Evolutionary conservation across 2,113 vertebrate species (phyloP).

Genomic region (Zosterops japonicus): DNA sequence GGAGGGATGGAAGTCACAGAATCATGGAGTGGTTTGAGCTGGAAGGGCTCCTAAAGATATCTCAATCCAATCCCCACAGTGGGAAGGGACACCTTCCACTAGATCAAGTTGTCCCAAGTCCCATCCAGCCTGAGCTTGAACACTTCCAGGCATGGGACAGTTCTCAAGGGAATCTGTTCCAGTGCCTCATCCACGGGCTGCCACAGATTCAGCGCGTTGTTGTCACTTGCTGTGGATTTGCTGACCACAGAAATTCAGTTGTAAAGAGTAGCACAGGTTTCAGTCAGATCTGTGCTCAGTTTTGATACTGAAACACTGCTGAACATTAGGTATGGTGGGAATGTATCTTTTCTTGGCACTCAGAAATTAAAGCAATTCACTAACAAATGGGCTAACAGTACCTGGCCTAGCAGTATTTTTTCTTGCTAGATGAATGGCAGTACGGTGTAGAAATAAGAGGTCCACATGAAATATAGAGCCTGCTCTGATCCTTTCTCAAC

Average conservation of each 20-base stretch:
- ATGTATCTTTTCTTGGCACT: neutral
- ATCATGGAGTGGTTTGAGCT: neutral
- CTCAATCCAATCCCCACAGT: neutral
- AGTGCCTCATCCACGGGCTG: neutral
- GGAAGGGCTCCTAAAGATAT: neutral
- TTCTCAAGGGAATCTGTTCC: neutral
- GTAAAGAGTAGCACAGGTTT: neutral
- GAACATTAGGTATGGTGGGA: neutral
- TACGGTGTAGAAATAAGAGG: neutral
- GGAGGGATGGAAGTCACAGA: neutral
- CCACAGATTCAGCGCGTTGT: too few species aligned
- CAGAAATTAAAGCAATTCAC: neutral
- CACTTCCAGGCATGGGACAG: neutral
- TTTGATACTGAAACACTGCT: neutral
- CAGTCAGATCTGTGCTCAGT: neutral
- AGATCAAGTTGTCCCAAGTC: neutral
- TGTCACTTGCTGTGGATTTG: neutral
- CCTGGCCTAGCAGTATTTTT: neutral
- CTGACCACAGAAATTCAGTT: neutral
- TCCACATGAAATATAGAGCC: neutral
- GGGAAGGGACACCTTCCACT: neutral
- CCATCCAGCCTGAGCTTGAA: neutral
- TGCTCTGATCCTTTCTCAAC: neutral
- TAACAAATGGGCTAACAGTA: neutral
- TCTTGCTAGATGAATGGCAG: neutral